Evolutionary conservation across 2,888 invertebrate species (phyloP), one percentile per base, ranked within the genome.

Genomic region (Mystacides longicornis): DNA sequence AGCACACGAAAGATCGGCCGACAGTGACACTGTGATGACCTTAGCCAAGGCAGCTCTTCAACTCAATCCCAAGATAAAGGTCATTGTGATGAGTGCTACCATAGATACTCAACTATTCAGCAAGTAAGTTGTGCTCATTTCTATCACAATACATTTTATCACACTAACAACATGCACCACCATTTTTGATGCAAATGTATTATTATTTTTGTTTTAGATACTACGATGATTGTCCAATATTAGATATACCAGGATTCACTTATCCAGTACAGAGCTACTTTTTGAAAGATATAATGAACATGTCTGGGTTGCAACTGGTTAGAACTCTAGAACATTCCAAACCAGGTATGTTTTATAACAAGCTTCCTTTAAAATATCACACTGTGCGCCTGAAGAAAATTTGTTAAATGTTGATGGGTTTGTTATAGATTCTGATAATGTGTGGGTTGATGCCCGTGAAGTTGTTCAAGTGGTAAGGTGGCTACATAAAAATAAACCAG

Each of bases 61-160:
- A 1, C 60, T 69, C 2, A 86, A 86, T 66, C 71, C 75, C 0
- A 60, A 70, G 0, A 65, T 88, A 1, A 82, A 79, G 64, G 64
- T 88, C 0, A 65, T 87, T 2, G 68, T 88, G 0, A 87, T 88
- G 87, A 87, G 87, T 59, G 88, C 88, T 1, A 87, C 87, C 0
- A 70, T 87, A 7, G 82, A 87, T 60, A 76, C 79, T 0, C 72
- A 73, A 2, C 71, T 82, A 2, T 85, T 86, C 65, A 78, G 81
- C 51, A 69, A 73, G 65, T 86, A 78, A 64, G 80, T 78, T 56
- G n/a, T n/a, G n/a, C n/a, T n/a, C n/a, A n/a, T n/a, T n/a, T n/a
- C n/a, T n/a, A 27, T 27, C 27, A 27, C 7, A 27, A 27, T 27
- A 7, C 27, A 27, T 11, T 11, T 7, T 27, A 7, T 27, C 7